Evolutionary conservation across 92 coral and sea anemone genomes (phyloP).

Genomic region (Zoanthus gigantus): DNA sequence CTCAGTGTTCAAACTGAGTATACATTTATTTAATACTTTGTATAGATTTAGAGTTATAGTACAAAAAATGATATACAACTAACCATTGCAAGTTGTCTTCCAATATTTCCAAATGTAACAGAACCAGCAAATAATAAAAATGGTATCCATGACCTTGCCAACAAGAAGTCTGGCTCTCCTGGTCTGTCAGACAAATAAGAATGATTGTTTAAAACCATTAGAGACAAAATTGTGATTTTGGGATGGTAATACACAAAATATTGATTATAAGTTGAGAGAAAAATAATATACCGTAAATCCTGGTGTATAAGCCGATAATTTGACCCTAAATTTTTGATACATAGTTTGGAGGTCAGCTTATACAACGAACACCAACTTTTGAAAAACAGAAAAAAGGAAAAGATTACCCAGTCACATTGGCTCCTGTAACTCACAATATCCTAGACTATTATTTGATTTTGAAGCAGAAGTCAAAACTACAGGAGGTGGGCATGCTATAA

Average conservation of each 20-base stretch:
- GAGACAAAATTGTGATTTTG: too few species aligned
- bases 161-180: constrained; percentile 71
- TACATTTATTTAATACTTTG: neutral
- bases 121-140: constrained; percentile 90
- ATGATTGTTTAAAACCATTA: neutral
- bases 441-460: too few species aligned
- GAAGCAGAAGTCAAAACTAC: too few species aligned
- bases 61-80: constrained; percentile 6
- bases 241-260: neutral
- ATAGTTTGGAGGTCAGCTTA: too few species aligned
- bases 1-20: too few species aligned
- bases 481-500: too few species aligned
- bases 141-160: constrained; percentile 81
- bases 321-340: too few species aligned
- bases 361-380: too few species aligned
- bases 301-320: too few species aligned
- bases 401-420: neutral
- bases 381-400: too few species aligned
- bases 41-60: neutral
- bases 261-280: neutral
- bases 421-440: too few species aligned
- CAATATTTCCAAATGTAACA: constrained; percentile 96
- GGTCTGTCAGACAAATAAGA: constrained; percentile 12
- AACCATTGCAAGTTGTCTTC: constrained; percentile 98
- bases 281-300: neutral